A percentile compares a stretch with the other conserved stretches of the same genome.
Evolutionary conservation across 64 coral and sea anemone genomes (phyloP).

Genomic region (Anthopleura sola): DNA sequence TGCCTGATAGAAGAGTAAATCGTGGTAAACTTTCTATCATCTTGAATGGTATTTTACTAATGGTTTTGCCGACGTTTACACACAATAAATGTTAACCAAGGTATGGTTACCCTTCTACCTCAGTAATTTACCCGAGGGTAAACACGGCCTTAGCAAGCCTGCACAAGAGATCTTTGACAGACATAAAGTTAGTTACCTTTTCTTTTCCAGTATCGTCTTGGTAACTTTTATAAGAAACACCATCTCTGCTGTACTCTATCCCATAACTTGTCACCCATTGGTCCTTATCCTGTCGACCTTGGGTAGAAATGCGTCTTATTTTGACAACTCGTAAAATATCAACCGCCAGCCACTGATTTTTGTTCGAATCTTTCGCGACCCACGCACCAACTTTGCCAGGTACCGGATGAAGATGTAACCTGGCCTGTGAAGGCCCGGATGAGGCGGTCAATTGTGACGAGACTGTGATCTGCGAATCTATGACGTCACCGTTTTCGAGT

Average conservation of each 20-base stretch:
- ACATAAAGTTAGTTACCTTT: background rate
- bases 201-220: background rate
- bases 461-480: constrained; percentile 12
- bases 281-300: background rate
- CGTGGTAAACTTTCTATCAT: no score
- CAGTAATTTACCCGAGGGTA: no score
- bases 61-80: no score
- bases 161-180: no score
- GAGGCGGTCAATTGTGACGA: background rate
- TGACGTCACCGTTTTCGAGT: background rate
- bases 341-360: constrained; percentile 13
- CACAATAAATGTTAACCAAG: no score
- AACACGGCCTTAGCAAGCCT: no score
- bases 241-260: constrained; percentile 19
- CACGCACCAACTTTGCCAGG: background rate
- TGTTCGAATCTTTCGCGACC: background rate
- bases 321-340: background rate
- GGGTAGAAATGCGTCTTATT: constrained; percentile 19
- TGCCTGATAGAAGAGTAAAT: no score
- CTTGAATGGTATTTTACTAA: no score
- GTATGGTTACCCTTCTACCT: no score
- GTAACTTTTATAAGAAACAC: background rate
- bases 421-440: constrained; percentile 11
- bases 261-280: constrained; percentile 29
- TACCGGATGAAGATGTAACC: constrained; percentile 11